Conservation (phyloP, 2,113 vertebrate genomes). For the Thryonomys swinderianus region DNA sequence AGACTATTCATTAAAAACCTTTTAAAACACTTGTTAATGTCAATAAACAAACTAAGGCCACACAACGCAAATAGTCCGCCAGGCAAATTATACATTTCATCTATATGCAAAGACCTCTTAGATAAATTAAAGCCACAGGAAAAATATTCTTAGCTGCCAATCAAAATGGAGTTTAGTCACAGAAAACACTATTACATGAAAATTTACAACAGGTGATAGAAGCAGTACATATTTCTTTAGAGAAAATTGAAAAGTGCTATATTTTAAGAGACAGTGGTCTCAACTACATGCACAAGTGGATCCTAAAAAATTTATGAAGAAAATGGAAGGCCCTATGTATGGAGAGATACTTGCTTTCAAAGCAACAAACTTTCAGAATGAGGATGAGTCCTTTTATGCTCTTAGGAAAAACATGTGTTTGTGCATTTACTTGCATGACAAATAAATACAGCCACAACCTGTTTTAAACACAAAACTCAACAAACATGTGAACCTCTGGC, state of each 20-base stretch:
- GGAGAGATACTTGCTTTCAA: conserved; percentile 78
- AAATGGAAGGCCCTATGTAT: conserved; percentile 82
- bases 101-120: conserved; percentile 86
- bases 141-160: conserved; percentile 87
- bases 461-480: neutral
- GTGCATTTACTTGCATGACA: conserved; percentile 71
- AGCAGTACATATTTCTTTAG: conserved; percentile 78
- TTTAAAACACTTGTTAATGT: conserved; percentile 85
- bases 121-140: conserved; percentile 88
- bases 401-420: conserved; percentile 14
- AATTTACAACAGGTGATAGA: conserved; percentile 85
- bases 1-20: conserved; percentile 85
- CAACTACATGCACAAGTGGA: conserved; percentile 84
- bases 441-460: conserved; percentile 68
- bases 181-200: conserved; percentile 84
- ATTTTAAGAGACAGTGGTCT: conserved; percentile 81
- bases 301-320: conserved; percentile 80
- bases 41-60: conserved; percentile 89
- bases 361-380: conserved; percentile 66
- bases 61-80: conserved; percentile 87
- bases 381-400: conserved; percentile 53
- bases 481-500: conserved; percentile 59
- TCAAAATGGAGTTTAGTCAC: conserved; percentile 86
- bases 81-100: conserved; percentile 87
- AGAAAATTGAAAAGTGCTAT: conserved; percentile 82